Base-by-base conservation (phyloP, 2,888 invertebrate genomes). In the Tenthredo notha region DNA sequence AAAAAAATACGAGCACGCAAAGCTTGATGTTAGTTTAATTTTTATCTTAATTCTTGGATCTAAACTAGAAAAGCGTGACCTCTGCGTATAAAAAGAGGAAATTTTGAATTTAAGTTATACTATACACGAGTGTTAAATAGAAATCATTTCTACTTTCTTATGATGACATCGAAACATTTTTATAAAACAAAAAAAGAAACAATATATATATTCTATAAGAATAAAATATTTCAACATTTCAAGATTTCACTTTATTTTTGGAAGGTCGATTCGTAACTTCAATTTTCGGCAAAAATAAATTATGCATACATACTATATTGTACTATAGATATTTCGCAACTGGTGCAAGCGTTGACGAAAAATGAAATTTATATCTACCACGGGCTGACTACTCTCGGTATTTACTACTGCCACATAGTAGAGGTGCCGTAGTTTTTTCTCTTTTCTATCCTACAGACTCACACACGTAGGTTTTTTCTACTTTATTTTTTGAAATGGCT, bases 201-300 rank as follows among this genome's bases (percentile, higher is more conserved):
- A 3, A 33, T 3, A 33, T 3, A 37, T 7, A 37, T 0, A 37
- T n/a, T n/a, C n/a, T 7, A 37, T 7, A 7, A 7, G 37, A 7
- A 37, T 37, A 37, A 37, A 33, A 33, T 25, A 67, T 33, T 67
- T 15, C 15, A 12, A 67, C 1, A 67, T 67, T 61, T 3, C 25
- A 25, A 29, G 12, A 29, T 37, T 40, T 70, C 33, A 70, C n/a
- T 47, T 25, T 47, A 43, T 75, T 75, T 25, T 25, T 43, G 40
- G 43, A 75, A 75, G 21, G 25, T 43, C 43, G 4, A 40, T 10
- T 75, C 75, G 47, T 9, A n/a, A 47, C 75, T 18, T 50, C n/a
- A 29, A 78, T 37, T 29, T 78, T 78, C 40, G 72, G 43, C 54
- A 15, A 40, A 61, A 61, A 58, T 61, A 80, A 80, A 61, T 37